Evolutionary conservation across 2,888 invertebrate genomes (phyloP), one percentile per base, ranked within the genome.

Genomic region (Tetramorium bicarinatum): DNA sequence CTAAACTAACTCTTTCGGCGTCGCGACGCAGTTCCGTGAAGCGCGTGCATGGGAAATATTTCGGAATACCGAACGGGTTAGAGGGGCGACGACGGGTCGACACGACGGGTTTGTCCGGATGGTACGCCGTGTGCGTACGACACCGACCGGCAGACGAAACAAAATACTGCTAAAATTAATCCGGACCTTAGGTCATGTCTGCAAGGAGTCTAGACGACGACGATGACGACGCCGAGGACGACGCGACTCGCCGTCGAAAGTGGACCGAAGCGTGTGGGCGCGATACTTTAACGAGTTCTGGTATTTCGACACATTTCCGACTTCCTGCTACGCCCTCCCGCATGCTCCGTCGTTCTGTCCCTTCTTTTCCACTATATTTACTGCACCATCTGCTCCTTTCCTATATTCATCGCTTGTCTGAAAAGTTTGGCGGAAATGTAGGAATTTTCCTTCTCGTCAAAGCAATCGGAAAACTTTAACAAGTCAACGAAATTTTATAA

Each of bases 141-240:
- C 88, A 85, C 85, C 71, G 88, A 85, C 71, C 71, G 87, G 88
- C 91, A 92, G 91, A 91, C 92, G 92, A 92, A 92, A 93, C 91
- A 93, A 93, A 93, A 93, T 93, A 90, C 91, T 89, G 93, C 93
- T 93, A 93, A 93, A 93, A 93, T 93, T 93, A 93, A 93, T 93
- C 91, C 88, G 87, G 87, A 90, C 90, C 90, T 93, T 93, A 92
- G 92, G 92, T 93, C 92, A 90, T 92, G 93, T 93, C 93, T 93
- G 92, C 91, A 91, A 88, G 85, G 71, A 91, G 93, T 93, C 93
- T 93, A 93, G 93, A 93, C 93, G 88, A 89, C 82, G 74, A 69
- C 67, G 83, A 84, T 82, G 87, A 85, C 82, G 75, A 83, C 49
- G 77, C 61, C 56, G 84, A 86, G 83, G 88, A 86, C 84, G 77